Evolutionary conservation across 1,140 invertebrate genomes (phyloP).

Genomic region (Trichonephila clavipes): DNA sequence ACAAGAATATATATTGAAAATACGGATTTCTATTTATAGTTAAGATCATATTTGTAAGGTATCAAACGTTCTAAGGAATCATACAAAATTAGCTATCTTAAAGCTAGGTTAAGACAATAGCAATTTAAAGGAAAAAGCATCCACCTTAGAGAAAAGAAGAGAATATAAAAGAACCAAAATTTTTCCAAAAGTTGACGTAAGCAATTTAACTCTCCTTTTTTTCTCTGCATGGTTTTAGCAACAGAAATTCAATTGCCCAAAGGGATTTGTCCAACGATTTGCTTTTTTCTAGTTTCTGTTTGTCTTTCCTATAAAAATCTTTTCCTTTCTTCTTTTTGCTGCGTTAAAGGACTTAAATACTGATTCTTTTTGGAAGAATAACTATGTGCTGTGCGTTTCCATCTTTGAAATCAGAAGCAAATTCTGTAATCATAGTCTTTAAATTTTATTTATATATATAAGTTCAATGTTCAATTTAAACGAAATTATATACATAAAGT

Average conservation of each 20-base stretch:
- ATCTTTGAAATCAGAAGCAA: too few relatives aligned
- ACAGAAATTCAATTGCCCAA: constrained; percentile 34
- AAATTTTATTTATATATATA: too few relatives aligned
- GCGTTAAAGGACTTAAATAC: too few relatives aligned
- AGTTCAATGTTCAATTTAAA: too few relatives aligned
- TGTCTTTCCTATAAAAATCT: constrained; percentile 16
- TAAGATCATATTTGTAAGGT: too few relatives aligned
- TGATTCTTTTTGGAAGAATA: too few relatives aligned
- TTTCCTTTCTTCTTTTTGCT: not conserved
- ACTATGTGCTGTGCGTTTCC: too few relatives aligned
- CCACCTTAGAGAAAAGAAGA: not conserved
- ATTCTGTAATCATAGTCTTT: too few relatives aligned
- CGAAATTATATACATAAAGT: too few relatives aligned
- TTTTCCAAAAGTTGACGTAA: constrained; percentile 12
- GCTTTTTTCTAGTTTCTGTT: constrained; percentile 1
- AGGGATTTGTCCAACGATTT: not conserved
- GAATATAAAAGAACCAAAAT: not conserved
- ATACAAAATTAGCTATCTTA: not conserved
- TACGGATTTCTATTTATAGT: too few relatives aligned
- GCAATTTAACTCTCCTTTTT: not conserved
- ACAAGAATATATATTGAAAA: too few relatives aligned
- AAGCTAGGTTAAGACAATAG: not conserved
- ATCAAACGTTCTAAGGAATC: too few relatives aligned
- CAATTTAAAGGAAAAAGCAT: not conserved
- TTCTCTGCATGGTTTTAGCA: not conserved